Percentiles rank a stretch among this genome's conserved stretches.
These are phyloP conservation scores for Cyanoliseus patagonus DNA, from an alignment of 2,113 vertebrate genomes.

Conservation along the genomic window DNA sequence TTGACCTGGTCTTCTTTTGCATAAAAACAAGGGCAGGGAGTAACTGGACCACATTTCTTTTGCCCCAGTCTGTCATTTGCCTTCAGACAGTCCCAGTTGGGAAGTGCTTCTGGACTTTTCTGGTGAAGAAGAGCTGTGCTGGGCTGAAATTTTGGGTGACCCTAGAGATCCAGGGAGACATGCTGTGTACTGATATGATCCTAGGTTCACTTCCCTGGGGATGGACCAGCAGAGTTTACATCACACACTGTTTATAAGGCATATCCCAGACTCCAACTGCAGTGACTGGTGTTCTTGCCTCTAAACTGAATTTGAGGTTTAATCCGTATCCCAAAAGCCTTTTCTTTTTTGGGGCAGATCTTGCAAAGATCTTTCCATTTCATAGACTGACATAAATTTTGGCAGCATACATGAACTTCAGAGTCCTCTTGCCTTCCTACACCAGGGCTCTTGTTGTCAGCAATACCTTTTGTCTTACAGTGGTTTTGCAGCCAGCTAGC, in stretches of 20 bases:
- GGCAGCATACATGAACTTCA: background rate
- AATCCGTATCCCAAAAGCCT: background rate
- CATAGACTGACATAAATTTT: background rate
- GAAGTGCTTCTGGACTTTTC: background rate
- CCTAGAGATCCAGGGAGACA: background rate
- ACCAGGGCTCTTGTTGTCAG: background rate
- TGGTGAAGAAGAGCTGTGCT: background rate
- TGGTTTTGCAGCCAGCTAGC: background rate
- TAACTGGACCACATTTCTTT: fast-evolving
- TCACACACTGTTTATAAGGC: background rate
- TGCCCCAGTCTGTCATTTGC: background rate
- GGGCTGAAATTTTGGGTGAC: background rate
- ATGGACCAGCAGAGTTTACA: background rate
- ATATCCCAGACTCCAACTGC: background rate
- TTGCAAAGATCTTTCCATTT: background rate
- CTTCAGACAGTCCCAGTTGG: background rate
- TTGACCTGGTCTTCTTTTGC: background rate
- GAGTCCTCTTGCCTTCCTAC: background rate
- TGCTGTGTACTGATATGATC: background rate
- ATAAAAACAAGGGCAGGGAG: background rate
- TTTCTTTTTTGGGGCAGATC: background rate
- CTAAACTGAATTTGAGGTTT: background rate
- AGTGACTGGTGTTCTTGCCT: background rate
- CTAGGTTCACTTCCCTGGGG: background rate
- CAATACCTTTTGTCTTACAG: background rate